Evolutionary conservation across 2,888 invertebrate species (phyloP).

Genomic region (Pristionchus entomophagus): DNA sequence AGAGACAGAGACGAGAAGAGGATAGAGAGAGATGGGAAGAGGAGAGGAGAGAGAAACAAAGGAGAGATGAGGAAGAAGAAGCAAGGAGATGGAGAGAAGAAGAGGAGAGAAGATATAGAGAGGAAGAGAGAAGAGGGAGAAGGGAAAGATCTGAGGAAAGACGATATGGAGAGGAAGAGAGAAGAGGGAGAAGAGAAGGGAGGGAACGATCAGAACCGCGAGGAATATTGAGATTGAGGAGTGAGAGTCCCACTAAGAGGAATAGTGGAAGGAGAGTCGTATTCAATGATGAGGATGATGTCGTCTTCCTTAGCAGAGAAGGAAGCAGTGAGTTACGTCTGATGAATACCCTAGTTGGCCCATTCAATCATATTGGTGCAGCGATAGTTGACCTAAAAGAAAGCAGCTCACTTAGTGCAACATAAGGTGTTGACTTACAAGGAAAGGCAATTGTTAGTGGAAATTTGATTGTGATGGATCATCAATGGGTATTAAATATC

Average conservation of each 20-base stretch:
- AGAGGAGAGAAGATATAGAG: background rate
- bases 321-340: slow-evolving; percentile 43
- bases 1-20: background rate
- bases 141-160: background rate
- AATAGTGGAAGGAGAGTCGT: slow-evolving; percentile 43
- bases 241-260: slow-evolving; percentile 42
- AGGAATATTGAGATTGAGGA: slow-evolving; percentile 39
- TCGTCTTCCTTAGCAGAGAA: slow-evolving; percentile 38
- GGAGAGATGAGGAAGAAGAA: slow-evolving; percentile 18
- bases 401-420: too few species aligned
- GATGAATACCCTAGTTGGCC: too few species aligned
- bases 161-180: background rate
- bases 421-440: too few species aligned
- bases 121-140: background rate
- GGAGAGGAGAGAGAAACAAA: background rate
- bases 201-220: slow-evolving; percentile 7
- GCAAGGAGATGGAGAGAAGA: background rate
- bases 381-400: too few species aligned
- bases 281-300: slow-evolving; percentile 45
- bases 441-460: too few species aligned
- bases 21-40: slow-evolving; percentile 20
- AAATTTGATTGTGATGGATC: too few species aligned
- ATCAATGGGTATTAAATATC: too few species aligned
- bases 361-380: too few species aligned
- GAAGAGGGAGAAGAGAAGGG: background rate